These are phyloP conservation scores for Hirundichthys speculiger DNA, from an alignment of 2,113 vertebrate genomes.

Conservation along the genomic window DNA sequence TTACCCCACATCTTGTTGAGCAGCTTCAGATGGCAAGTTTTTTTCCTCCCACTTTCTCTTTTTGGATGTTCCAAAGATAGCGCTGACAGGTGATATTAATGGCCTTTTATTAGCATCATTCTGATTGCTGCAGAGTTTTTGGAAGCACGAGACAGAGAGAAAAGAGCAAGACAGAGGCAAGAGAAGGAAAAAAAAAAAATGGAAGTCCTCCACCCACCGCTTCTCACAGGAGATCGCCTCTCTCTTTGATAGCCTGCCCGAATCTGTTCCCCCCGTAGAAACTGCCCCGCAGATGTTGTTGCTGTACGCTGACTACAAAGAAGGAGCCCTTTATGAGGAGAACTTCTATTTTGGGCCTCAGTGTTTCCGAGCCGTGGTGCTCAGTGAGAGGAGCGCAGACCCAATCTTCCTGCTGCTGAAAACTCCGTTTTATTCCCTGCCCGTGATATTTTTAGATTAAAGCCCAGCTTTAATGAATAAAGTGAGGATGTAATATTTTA, in stretches of 20 bases:
- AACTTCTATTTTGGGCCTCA: constrained; percentile 81
- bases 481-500: constrained; percentile 78
- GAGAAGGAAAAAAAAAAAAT: constrained; percentile 42
- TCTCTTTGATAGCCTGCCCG: constrained; percentile 85
- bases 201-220: constrained; percentile 74
- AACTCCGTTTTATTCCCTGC: constrained; percentile 79
- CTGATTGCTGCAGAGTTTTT: constrained; percentile 75
- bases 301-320: constrained; percentile 83
- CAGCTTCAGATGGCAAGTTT: constrained; percentile 57
- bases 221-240: constrained; percentile 80
- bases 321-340: constrained; percentile 84
- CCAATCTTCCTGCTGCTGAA: constrained; percentile 72
- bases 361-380: constrained; percentile 76
- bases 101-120: constrained; percentile 78
- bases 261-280: constrained; percentile 81
- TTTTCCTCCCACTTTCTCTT: constrained; percentile 69
- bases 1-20: constrained; percentile 31
- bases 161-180: constrained; percentile 24
- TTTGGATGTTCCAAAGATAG: constrained; percentile 80
- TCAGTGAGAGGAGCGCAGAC: constrained; percentile 68
- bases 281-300: constrained; percentile 87
- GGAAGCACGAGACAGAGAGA: constrained; percentile 53
- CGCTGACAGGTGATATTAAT: constrained; percentile 82
- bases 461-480: constrained; percentile 78
- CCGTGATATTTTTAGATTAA: constrained; percentile 85